phyloP scores from a whole-genome alignment of 2,888 invertebrate species.

The Ormyrus rosae region DNA sequence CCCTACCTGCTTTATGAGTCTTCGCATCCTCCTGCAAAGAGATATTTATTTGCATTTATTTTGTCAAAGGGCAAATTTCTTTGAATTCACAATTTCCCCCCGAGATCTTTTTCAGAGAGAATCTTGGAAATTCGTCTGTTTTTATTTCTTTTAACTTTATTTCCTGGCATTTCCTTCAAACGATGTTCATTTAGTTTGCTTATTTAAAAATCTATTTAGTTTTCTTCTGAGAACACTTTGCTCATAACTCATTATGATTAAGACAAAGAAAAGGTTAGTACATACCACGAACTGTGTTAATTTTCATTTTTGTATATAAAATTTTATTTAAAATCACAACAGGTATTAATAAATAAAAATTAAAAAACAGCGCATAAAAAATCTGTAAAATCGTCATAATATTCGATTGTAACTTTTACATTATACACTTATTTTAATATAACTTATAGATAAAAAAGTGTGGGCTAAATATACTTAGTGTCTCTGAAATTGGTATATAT shows the following conservation, averaged over 20 bases:
- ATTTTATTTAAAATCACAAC: slow-evolving; percentile 50
- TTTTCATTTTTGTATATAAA: slow-evolving; percentile 45
- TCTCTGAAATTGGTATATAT: no score
- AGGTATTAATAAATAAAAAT: slow-evolving; percentile 25
- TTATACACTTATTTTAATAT: neutral
- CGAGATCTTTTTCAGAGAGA: slow-evolving; percentile 40
- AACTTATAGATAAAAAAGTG: no score
- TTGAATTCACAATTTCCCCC: slow-evolving; percentile 36
- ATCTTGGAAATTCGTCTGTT: slow-evolving; percentile 33
- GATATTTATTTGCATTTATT: slow-evolving; percentile 50
- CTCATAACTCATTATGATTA: slow-evolving; percentile 17
- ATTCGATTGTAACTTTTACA: slow-evolving; percentile 11
- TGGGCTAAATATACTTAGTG: no score
- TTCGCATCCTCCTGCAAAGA: slow-evolving; percentile 52
- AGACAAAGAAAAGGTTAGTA: slow-evolving; percentile 27
- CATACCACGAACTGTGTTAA: slow-evolving; percentile 40
- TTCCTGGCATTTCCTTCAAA: slow-evolving; percentile 30
- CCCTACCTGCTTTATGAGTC: slow-evolving; percentile 67
- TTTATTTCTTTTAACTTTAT: neutral
- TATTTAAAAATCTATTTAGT: slow-evolving; percentile 7
- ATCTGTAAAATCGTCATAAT: slow-evolving; percentile 1
- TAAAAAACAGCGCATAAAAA: slow-evolving; percentile 1
- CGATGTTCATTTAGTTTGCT: slow-evolving; percentile 6
- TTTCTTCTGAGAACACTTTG: slow-evolving; percentile 38
- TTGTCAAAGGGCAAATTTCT: slow-evolving; percentile 31